Base-by-base conservation (phyloP, 64 coral and sea anemone genomes). In the Platygyra sinensis region DNA sequence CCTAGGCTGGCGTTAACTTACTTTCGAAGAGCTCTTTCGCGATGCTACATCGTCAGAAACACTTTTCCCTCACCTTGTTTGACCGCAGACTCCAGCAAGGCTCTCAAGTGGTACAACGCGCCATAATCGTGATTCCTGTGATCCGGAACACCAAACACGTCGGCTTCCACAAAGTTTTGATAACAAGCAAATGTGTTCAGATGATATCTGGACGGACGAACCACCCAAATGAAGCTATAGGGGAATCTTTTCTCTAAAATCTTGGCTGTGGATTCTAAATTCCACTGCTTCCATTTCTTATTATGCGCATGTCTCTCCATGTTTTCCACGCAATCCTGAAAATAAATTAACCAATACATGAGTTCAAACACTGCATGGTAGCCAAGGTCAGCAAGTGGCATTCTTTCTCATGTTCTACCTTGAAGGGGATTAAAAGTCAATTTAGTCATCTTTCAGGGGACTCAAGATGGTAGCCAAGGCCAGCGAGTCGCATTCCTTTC, bases 181-280 rank as follows among this genome's bases (percentile, higher is more conserved):
- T 90, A 98, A 87, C 96, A 94, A 17, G 96, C 87, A 49, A 95
- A 98, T 0, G 96, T 98, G 19, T 89, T 89, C 25, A 72, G 69
- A 32, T 98, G 90, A 38, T 92, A 93, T 32, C 89, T 52, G 1
- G 96, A 98, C 24, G 96, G 93, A 3, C 93, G 93, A 1, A 98
- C 63, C 2, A 98, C 93, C 96, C 96, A 98, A n/a, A 98, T 63
- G 27, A 98, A 98, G 80, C 96, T 98, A 81, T 95, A 90, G 3
- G 96, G 90, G 49, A 98, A 98, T 80, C 93, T 80, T 20, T 79
- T 79, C 32, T 89, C 93, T 32, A 98, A 62, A 20, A 98, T 30
- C 49, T 80, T 94, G 36, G 96, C 86, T 36, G 93, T 98, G 13
- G 96, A 91, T 73, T 98, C 96, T 67, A 98, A 84, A 80, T 94